Percentiles rank a stretch among this genome's conserved stretches.
Conservation (phyloP, 2,888 invertebrate species). For the Troides helena region DNA sequence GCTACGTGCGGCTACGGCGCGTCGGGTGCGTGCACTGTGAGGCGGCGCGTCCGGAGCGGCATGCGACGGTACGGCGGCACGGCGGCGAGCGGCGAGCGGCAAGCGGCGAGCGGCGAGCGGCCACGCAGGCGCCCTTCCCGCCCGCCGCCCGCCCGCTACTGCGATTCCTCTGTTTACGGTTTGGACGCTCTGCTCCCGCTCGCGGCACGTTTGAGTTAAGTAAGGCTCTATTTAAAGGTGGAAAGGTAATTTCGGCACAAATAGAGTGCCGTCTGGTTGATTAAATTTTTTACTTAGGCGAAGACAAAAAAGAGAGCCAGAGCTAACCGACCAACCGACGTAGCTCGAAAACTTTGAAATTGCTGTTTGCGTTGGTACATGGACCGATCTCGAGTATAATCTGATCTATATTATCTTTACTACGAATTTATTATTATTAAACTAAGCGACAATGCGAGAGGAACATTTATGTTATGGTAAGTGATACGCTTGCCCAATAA, state of each 20-base stretch:
- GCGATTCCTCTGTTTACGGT: constrained; percentile 19
- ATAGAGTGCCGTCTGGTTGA: constrained; percentile 6
- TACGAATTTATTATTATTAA: too few species aligned
- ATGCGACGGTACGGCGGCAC: background rate
- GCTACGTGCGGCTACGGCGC: background rate
- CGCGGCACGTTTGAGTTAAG: constrained; percentile 8
- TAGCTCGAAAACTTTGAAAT: too few species aligned
- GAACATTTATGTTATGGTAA: too few species aligned
- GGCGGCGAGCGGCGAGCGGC: background rate
- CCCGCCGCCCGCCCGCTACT: background rate
- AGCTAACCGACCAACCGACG: too few species aligned
- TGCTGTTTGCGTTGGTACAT: too few species aligned
- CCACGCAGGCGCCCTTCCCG: constrained; percentile 19
- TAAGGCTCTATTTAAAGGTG: background rate
- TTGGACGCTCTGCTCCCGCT: constrained; percentile 2
- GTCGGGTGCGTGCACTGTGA: constrained; percentile 1
- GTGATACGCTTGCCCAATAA: too few species aligned
- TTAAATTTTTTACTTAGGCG: constrained; percentile 5
- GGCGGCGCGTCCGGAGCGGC: background rate
- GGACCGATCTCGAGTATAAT: too few species aligned
- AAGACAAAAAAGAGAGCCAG: too few species aligned
- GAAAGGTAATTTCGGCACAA: background rate
- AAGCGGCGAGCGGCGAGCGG: background rate
- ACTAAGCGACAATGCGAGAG: too few species aligned
- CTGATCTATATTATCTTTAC: too few species aligned